phyloP scores from a whole-genome alignment of 2,797 vertebrate genomes.

The Schizothorax lantsangensis region DNA sequence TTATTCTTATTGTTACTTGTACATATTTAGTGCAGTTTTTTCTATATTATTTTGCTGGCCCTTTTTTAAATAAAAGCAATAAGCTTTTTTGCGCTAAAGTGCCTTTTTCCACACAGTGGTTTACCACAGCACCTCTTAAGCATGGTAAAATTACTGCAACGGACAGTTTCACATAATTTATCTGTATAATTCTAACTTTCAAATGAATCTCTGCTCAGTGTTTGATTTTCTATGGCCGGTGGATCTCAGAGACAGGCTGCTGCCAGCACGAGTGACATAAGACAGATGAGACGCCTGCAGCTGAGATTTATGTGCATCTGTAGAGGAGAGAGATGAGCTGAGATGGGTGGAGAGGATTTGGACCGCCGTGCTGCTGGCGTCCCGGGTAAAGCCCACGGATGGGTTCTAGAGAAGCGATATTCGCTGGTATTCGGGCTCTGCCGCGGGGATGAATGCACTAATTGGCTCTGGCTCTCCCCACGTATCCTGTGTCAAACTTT shows the following conservation, averaged over 20 bases:
- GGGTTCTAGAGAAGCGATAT: slow-evolving; percentile 38
- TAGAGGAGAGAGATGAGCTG: slow-evolving; percentile 6
- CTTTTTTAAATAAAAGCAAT: not conserved
- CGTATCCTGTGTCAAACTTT: slow-evolving; percentile 66
- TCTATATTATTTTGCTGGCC: not conserved
- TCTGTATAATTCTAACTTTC: not conserved
- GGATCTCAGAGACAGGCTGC: slow-evolving; percentile 12
- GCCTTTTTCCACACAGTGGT: not conserved
- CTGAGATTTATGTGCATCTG: slow-evolving; percentile 22
- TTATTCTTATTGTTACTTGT: not conserved
- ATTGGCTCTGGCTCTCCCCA: slow-evolving; percentile 69
- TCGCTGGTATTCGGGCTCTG: not conserved
- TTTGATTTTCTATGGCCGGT: slow-evolving; percentile 22
- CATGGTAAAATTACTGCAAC: not conserved
- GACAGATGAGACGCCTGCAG: not conserved
- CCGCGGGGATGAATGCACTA: slow-evolving; percentile 64
- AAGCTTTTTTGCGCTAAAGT: not conserved
- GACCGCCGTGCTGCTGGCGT: not conserved
- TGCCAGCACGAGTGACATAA: slow-evolving; percentile 9
- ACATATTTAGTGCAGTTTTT: not conserved
- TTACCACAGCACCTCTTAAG: not conserved
- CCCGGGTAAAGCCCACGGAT: not conserved
- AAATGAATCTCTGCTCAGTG: not conserved
- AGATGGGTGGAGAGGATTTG: slow-evolving; percentile 18
- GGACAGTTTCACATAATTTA: not conserved